Evolutionary conservation across 1,140 invertebrate genomes (phyloP), one percentile per base, ranked within the genome.

Genomic region (Phymastichus coffea): DNA sequence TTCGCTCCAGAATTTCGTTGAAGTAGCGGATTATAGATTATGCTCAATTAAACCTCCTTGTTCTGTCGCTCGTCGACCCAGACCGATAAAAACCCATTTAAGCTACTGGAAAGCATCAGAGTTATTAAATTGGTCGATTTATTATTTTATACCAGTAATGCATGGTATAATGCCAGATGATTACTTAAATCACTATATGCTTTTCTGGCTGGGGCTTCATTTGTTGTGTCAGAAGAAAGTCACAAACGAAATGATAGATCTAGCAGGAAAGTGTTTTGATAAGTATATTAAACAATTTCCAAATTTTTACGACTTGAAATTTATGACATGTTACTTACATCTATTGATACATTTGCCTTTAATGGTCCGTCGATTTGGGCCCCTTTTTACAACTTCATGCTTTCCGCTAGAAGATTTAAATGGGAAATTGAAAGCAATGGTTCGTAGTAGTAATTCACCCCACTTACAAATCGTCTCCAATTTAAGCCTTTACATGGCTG

Each of bases 11-110:
- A n/a, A n/a, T n/a, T n/a, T n/a, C n/a, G 23, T 47, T 9, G 19
- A n/a, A 8, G 17, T 19, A 15, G n/a, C n/a, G n/a, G n/a, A n/a
- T n/a, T n/a, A n/a, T n/a, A n/a, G n/a, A n/a, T n/a, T n/a, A n/a
- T n/a, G 3, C 7, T 2, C 37, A 14, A 26, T 57, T 2, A 54
- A 20, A 8, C 52, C 62, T 41, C 64, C 59, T 28, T 60, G 56
- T 1, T 56, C 30, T 28, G 3, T 64, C 1, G 56, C 62, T 26
- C 37, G 62, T 17, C n/a, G n/a, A n/a, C 57, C 57, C 15, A n/a
- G n/a, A n/a, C n/a, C n/a, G n/a, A n/a, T n/a, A n/a, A n/a, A 59
- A 60, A 51, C 57, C 10, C 63, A 68, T 38, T 17, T 63, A n/a
- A 3, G 12, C 0, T 59, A 59, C 43, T 62, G 37, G 43, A 62